Percentiles rank a stretch among this genome's conserved stretches.
Conservation (phyloP, 92 coral and sea anemone species). For the Phenganax subtilis region DNA sequence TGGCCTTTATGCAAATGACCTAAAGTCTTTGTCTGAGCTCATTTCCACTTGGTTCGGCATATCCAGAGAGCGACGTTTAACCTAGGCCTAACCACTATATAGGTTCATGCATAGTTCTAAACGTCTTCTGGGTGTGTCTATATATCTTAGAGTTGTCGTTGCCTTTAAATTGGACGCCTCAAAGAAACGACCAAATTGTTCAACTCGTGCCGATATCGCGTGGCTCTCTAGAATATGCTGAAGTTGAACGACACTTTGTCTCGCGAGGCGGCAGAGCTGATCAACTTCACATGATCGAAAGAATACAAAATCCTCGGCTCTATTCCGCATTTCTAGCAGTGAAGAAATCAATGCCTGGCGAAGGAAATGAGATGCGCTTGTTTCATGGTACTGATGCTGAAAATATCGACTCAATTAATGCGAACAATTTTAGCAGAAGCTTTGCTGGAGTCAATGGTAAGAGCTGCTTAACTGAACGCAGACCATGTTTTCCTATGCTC, state of each 20-base stretch:
- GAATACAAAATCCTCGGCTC: conserved; percentile 51
- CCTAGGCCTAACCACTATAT: neutral
- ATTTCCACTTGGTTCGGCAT: too few species aligned
- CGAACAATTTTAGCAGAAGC: conserved; percentile 50
- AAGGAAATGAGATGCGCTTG: conserved; percentile 49
- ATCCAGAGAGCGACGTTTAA: too few species aligned
- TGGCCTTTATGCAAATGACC: too few species aligned
- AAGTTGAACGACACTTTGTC: conserved; percentile 29
- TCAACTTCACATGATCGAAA: conserved; percentile 29
- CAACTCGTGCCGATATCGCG: conserved; percentile 15
- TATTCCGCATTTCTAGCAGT: conserved; percentile 36
- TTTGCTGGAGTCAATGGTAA: conserved; percentile 51
- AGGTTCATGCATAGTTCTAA: too few species aligned
- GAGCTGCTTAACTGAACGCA: neutral
- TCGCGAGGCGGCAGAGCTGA: conserved; percentile 40
- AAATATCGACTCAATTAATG: conserved; percentile 45
- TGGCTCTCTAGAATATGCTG: conserved; percentile 36
- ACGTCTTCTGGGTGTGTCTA: neutral
- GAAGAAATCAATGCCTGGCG: conserved; percentile 52
- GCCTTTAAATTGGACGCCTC: conserved; percentile 38
- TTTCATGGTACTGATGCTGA: conserved; percentile 50
- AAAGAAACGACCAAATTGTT: conserved; percentile 13
- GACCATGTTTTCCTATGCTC: too few species aligned
- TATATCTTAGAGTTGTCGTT: neutral
- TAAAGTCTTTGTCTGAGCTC: too few species aligned